A percentile compares a stretch with the other conserved stretches of the same genome.
phyloP scores from a whole-genome alignment of 2,113 vertebrate genomes.

The Caloenas nicobarica region DNA sequence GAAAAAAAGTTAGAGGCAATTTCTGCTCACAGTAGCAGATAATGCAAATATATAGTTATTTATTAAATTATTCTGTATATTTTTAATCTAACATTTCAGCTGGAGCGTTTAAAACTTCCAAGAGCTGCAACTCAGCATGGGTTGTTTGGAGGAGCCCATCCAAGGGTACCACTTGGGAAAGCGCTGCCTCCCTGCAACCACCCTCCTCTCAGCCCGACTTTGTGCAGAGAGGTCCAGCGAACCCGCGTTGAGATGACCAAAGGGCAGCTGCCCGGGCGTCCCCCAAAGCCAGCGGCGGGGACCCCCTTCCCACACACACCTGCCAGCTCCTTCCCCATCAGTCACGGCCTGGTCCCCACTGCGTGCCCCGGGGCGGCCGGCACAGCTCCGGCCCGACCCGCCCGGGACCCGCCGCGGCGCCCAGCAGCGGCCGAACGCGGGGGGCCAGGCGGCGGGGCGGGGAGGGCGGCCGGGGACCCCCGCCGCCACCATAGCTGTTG shows the following conservation, averaged over 20 bases:
- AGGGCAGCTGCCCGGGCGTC: not conserved
- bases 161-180: not conserved
- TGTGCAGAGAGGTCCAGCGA: not conserved
- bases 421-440: not conserved
- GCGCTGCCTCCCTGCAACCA: not conserved
- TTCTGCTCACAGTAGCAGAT: not conserved
- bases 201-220: not conserved
- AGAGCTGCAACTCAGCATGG: not conserved
- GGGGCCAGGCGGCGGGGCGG: too few species aligned
- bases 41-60: rapidly evolving
- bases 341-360: rapidly evolving
- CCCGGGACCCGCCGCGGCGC: too few species aligned
- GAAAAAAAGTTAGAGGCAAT: rapidly evolving
- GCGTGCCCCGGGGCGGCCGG: not conserved
- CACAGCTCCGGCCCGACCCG: not conserved
- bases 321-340: not conserved
- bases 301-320: not conserved
- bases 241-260: not conserved
- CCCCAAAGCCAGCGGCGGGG: not conserved
- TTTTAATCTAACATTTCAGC: not conserved
- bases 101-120: not conserved
- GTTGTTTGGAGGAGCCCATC: too few species aligned
- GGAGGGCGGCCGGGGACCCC: not conserved
- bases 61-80: not conserved
- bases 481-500: not conserved